phyloP scores from a whole-genome alignment of 2,888 invertebrate species.

The Allolobophora icterica region DNA sequence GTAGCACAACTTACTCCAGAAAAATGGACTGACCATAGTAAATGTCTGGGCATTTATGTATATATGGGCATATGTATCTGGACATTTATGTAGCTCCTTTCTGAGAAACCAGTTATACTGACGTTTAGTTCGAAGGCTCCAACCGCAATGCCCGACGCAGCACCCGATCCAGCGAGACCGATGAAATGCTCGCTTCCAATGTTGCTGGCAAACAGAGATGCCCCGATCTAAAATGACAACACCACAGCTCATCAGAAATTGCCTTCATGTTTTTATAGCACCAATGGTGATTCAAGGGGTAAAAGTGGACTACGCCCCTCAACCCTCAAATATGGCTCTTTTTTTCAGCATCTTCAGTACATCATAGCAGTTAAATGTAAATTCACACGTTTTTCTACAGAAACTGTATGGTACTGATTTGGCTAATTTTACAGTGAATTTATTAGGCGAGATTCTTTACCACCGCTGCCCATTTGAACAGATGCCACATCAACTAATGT shows the following conservation, averaged over 20 bases:
- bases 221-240: conserved; percentile 52
- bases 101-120: conserved; percentile 33
- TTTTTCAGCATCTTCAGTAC: too few species aligned
- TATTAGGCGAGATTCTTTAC: too few species aligned
- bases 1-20: too few species aligned
- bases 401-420: too few species aligned
- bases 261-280: background rate
- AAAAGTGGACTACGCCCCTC: background rate
- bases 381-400: too few species aligned
- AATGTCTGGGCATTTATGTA: too few species aligned
- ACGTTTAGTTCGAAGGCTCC: conserved; percentile 53
- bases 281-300: background rate
- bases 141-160: conserved; percentile 53
- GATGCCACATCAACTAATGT: too few species aligned
- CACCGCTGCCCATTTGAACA: too few species aligned
- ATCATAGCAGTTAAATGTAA: too few species aligned
- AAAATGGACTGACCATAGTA: too few species aligned
- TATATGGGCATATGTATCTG: too few species aligned
- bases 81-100: background rate
- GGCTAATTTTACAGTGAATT: too few species aligned
- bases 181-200: conserved; percentile 57
- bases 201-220: conserved; percentile 57
- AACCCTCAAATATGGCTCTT: background rate
- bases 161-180: conserved; percentile 57
- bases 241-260: background rate